Evolutionary conservation across 2,888 invertebrate species (phyloP).

Genomic region (Siphlonurus alternatus): DNA sequence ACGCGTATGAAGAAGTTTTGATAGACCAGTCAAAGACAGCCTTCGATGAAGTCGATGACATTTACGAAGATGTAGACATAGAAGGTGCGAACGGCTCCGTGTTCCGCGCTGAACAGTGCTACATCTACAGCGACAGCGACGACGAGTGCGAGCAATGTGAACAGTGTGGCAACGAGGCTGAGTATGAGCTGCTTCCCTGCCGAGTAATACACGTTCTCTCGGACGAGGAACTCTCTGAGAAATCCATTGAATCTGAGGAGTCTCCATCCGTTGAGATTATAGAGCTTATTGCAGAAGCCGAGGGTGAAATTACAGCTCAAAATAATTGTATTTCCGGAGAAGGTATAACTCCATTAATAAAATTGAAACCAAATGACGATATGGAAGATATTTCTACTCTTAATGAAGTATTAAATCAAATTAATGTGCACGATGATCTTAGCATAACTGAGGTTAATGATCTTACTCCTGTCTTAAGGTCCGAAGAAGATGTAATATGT

Average conservation of each 20-base stretch:
- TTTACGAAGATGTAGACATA: constrained; percentile 38
- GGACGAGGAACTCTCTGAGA: neutral
- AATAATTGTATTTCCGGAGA: neutral
- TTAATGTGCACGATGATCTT: neutral
- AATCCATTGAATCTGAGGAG: neutral
- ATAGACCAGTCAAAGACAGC: no score
- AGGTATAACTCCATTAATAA: neutral
- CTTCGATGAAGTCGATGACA: constrained; percentile 19
- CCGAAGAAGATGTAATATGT: neutral
- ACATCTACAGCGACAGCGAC: neutral
- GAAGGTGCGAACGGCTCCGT: constrained; percentile 31
- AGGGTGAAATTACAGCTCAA: neutral
- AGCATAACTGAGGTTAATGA: no score
- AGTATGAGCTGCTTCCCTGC: neutral
- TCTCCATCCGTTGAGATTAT: neutral
- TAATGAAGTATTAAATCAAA: no score
- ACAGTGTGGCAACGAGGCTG: constrained; percentile 27
- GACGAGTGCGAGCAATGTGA: neutral
- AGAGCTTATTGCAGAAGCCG: no score
- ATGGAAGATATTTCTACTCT: neutral
- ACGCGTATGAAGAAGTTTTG: constrained; percentile 30
- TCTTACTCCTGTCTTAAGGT: no score
- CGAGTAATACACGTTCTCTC: neutral
- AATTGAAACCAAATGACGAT: no score
- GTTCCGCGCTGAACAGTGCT: neutral